Evolutionary conservation across 2,113 vertebrate genomes (phyloP), one percentile per base, ranked within the genome.

Genomic region (Aleadryas rufinucha): DNA sequence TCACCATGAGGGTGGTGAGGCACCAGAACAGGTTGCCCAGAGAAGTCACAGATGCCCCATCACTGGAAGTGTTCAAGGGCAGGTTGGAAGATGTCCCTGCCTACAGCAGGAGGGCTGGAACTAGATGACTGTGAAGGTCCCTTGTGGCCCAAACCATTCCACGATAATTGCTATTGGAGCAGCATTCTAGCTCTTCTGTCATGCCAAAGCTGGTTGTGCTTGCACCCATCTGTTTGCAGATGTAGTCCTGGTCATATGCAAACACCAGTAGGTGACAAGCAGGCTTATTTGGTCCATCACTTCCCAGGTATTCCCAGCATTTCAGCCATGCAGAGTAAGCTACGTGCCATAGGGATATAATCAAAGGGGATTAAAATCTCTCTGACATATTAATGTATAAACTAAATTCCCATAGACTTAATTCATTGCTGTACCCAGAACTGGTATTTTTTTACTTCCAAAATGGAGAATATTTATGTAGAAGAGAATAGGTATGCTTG

Each of bases 21-120:
- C 19, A 45, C 31, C 0, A 0, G 13, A 68, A 59, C 3, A 18
- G 3, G 19, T 53, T 59, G 19, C 11, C 37, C 37, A 66, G 52
- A 52, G 13, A 52, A 59, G 16, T 16, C 0, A 0, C 13, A 50
- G 33, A 9, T 45, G 39, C 6, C 23, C 13, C 22, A 59, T 52
- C 16, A 16, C 23, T 33, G 30, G 28, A 52, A 52, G 13, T 17
- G 24, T n/a, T 60, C n/a, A 60, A 30, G 30, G 6, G 16, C 13
- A 75, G 39, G 13, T 18, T 53, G 53, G 37, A 66, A 81, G 69
- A 66, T 30, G 13, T 30, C 39, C 11, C 39, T 60, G 28, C 19
- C 19, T 19, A 10, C 10, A 33, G 60, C 23, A 75, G 45, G 39
- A 35, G 5, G 11, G 3, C 13, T 68, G 30, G 39, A 75, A n/a